Conservation (phyloP, 2,113 vertebrate genomes). For the Etheostoma cragini region DNA sequence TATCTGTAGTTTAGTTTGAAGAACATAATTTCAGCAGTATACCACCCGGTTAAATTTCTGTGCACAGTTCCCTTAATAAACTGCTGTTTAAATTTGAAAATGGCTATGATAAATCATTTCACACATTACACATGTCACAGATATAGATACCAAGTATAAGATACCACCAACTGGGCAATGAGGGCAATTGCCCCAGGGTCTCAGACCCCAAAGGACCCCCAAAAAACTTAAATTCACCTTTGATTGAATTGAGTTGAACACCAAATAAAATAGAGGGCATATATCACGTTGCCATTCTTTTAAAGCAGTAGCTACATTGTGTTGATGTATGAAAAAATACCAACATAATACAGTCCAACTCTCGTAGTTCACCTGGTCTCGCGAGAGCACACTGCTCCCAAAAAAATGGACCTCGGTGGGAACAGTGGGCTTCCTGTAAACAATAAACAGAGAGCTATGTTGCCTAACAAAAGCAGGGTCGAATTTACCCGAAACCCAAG, state of each 20-base stretch:
- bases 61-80: constrained; percentile 76
- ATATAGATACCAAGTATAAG: neutral
- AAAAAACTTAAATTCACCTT: neutral
- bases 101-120: constrained; percentile 23
- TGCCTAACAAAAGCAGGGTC: constrained; percentile 84
- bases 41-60: constrained; percentile 36
- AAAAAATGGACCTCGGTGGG: constrained; percentile 86
- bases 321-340: neutral
- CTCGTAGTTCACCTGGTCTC: constrained; percentile 49
- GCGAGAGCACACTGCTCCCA: constrained; percentile 61
- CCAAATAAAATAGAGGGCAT: neutral
- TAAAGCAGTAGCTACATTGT: no score
- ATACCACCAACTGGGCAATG: neutral
- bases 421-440: constrained; percentile 84
- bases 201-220: neutral
- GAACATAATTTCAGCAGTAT: constrained; percentile 17
- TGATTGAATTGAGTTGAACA: no score
- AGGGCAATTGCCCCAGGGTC: neutral
- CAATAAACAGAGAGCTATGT: constrained; percentile 89
- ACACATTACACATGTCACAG: neutral
- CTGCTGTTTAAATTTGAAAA: constrained; percentile 44
- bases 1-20: constrained; percentile 41
- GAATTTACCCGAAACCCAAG: constrained; percentile 92
- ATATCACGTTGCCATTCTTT: no score
- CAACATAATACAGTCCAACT: neutral